phyloP scores from a whole-genome alignment of 2,797 vertebrate genomes.

The Gadopsis marmoratus region DNA sequence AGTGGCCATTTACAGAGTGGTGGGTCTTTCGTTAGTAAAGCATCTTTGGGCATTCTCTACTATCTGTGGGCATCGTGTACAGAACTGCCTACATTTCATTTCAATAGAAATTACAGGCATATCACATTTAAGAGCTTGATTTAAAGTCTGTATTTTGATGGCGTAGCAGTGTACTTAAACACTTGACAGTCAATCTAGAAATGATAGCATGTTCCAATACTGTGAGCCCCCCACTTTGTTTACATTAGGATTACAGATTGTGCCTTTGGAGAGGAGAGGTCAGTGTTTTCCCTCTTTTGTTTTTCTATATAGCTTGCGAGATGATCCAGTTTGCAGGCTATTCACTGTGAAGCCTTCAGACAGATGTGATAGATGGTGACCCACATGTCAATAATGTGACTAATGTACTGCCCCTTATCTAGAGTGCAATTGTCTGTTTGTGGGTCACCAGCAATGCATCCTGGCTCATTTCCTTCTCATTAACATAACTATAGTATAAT shows the following conservation, averaged over 20 bases:
- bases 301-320: neutral
- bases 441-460: neutral
- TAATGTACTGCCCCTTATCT: neutral
- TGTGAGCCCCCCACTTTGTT: neutral
- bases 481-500: conserved; percentile 6
- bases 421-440: neutral
- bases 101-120: conserved; percentile 6
- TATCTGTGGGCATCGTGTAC: conserved; percentile 16
- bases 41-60: conserved; percentile 3
- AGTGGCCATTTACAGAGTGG: conserved; percentile 25
- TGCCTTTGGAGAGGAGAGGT: neutral
- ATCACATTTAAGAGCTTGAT: neutral
- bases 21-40: conserved; percentile 5
- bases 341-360: neutral
- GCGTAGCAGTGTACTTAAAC: neutral
- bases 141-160: conserved; percentile 1
- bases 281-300: neutral
- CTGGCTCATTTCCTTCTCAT: neutral
- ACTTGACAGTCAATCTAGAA: neutral
- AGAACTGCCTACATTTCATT: neutral
- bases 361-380: neutral
- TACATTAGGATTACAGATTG: neutral
- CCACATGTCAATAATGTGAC: neutral
- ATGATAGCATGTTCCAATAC: neutral
- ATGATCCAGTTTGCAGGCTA: neutral